Conservation (phyloP, 2,113 vertebrate genomes). For the Rattus rattus region DNA sequence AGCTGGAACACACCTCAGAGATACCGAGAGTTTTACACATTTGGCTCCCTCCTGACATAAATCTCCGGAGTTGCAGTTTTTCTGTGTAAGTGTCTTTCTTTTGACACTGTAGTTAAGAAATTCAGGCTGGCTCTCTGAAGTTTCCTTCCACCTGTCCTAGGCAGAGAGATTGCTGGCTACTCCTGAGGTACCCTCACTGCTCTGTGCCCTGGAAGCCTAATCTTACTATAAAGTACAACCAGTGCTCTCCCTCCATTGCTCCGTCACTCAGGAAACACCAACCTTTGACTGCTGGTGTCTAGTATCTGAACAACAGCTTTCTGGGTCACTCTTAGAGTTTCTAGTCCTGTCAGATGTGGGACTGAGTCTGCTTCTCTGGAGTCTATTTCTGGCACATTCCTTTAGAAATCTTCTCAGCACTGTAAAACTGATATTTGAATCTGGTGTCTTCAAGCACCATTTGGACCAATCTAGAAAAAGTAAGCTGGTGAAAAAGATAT, state of each 20-base stretch:
- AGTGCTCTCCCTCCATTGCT: background rate
- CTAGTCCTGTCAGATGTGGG: background rate
- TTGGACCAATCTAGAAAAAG: background rate
- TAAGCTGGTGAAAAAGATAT: background rate
- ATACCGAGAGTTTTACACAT: constrained; percentile 1
- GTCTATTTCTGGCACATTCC: background rate
- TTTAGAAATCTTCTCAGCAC: background rate
- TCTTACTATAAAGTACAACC: background rate
- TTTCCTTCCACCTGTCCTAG: background rate
- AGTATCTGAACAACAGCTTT: background rate
- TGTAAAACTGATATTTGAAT: background rate
- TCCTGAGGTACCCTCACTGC: background rate
- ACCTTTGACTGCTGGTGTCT: background rate
- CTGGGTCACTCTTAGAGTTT: background rate
- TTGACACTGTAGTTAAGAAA: background rate
- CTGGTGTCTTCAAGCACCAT: background rate
- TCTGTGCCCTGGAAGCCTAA: background rate
- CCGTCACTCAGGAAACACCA: background rate
- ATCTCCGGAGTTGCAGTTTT: background rate
- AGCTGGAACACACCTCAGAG: background rate
- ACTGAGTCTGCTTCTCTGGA: background rate
- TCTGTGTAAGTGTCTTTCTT: background rate
- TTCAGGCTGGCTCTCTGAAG: background rate
- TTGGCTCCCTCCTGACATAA: background rate
- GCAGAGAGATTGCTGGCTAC: background rate